Conservation (phyloP, 2,113 vertebrate genomes). For the Ctenomys sociabilis region DNA sequence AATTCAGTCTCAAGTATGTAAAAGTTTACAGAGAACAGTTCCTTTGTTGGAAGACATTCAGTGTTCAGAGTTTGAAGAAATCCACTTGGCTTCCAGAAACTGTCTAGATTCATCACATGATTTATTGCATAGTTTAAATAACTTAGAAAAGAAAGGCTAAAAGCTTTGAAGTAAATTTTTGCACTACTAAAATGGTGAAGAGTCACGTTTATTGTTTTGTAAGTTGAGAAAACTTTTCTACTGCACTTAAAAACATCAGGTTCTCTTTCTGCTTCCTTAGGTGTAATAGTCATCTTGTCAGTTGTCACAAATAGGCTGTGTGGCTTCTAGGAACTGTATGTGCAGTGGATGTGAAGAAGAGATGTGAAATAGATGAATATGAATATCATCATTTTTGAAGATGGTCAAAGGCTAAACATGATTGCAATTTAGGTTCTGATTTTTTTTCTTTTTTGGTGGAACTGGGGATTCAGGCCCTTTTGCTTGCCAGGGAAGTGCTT, state of each 20-base stretch:
- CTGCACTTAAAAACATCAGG: background rate
- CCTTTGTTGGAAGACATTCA: conserved; percentile 45
- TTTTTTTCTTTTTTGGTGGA: too few species aligned
- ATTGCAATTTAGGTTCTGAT: conserved; percentile 48
- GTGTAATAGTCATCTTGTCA: background rate
- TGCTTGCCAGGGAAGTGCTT: too few species aligned
- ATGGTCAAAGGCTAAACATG: conserved; percentile 62
- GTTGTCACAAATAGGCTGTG: background rate
- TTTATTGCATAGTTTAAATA: conserved; percentile 57
- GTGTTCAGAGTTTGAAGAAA: conserved; percentile 68
- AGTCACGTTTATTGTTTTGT: background rate
- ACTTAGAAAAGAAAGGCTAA: conserved; percentile 16
- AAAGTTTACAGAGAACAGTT: conserved; percentile 65
- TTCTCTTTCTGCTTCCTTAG: conserved; percentile 10
- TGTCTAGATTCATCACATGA: conserved; percentile 26
- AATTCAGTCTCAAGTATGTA: conserved; percentile 66
- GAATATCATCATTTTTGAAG: conserved; percentile 68
- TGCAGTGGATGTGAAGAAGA: conserved; percentile 65
- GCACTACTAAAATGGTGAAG: background rate
- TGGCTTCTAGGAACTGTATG: background rate
- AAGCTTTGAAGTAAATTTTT: conserved; percentile 46
- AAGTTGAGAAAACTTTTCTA: conserved; percentile 23
- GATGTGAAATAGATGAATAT: conserved; percentile 24
- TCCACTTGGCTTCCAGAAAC: conserved; percentile 14
- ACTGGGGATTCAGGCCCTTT: too few species aligned